phyloP scores from a whole-genome alignment of 2,888 invertebrate genomes.

The Nomada goodeniana region DNA sequence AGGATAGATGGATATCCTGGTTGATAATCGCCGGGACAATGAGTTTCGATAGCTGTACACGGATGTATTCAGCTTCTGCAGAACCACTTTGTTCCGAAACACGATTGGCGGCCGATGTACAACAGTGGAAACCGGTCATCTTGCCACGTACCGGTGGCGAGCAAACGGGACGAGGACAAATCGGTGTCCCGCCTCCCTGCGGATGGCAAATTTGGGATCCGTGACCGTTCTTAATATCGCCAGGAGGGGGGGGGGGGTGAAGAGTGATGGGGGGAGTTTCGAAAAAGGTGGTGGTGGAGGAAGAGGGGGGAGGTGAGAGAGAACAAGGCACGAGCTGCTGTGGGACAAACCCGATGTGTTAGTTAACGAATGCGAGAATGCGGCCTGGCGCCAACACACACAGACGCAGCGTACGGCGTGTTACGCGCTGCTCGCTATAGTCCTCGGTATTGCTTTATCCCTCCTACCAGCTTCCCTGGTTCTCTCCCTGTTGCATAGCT shows the following conservation, averaged over 20 bases:
- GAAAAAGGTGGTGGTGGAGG: background rate
- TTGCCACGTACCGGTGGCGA: conserved; percentile 58
- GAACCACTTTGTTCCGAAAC: conserved; percentile 55
- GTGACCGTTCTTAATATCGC: conserved; percentile 65
- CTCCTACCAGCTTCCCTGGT: conserved; percentile 55
- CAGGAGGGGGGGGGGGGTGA: conserved; percentile 17
- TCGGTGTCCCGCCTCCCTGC: conserved; percentile 49
- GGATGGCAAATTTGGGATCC: conserved; percentile 66
- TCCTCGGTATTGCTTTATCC: conserved; percentile 59
- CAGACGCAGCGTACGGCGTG: conserved; percentile 63
- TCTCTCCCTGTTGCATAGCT: conserved; percentile 64
- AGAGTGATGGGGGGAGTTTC: conserved; percentile 10
- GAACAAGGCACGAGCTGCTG: conserved; percentile 65
- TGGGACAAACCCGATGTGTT: conserved; percentile 65
- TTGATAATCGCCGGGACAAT: conserved; percentile 35
- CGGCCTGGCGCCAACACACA: conserved; percentile 82
- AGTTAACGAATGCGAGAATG: conserved; percentile 83
- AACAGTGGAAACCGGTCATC: conserved; percentile 63
- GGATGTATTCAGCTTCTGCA: conserved; percentile 37
- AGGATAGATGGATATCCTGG: conserved; percentile 20
- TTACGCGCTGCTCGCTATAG: conserved; percentile 58
- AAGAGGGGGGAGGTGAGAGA: conserved; percentile 7
- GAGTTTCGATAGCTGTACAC: conserved; percentile 28
- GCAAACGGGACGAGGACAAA: conserved; percentile 69
- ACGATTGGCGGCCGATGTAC: conserved; percentile 47